Evolutionary conservation across 2,888 invertebrate genomes (phyloP).

Genomic region (Cheilosia urbana): DNA sequence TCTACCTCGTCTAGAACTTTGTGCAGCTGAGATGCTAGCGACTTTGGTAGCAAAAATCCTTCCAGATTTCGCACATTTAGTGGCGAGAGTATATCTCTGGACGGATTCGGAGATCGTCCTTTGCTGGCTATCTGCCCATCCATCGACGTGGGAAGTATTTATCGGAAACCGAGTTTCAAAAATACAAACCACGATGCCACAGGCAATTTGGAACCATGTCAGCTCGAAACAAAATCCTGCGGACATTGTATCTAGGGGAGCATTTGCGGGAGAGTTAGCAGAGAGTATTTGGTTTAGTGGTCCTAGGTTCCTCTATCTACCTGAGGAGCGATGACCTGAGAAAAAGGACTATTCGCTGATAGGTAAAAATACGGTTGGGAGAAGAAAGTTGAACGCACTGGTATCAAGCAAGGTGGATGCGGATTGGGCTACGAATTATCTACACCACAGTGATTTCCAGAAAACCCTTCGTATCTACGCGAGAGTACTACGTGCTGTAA

Average conservation of each 20-base stretch:
- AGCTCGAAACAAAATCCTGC: not conserved
- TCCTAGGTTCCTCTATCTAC: not conserved
- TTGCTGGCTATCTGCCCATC: not conserved
- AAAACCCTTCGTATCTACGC: no score
- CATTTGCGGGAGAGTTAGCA: not conserved
- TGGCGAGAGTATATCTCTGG: not conserved
- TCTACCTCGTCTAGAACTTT: constrained; percentile 42
- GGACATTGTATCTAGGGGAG: not conserved
- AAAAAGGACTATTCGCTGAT: not conserved
- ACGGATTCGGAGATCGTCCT: not conserved
- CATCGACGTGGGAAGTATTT: constrained; percentile 1
- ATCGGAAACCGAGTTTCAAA: constrained; percentile 15
- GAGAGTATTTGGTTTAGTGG: constrained; percentile 5
- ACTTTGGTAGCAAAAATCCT: not conserved
- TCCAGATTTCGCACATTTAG: not conserved
- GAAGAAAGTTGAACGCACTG: no score
- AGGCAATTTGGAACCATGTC: not conserved
- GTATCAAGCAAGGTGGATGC: no score
- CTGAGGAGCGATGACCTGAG: not conserved
- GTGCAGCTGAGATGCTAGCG: constrained; percentile 4
- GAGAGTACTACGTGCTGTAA: no score
- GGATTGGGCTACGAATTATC: no score
- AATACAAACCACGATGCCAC: constrained; percentile 1
- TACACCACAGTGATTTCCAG: no score
- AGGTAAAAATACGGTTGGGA: no score